These are phyloP conservation scores for Carposina sasakii DNA, from an alignment of 1,140 invertebrate species.

Conservation along the genomic window DNA sequence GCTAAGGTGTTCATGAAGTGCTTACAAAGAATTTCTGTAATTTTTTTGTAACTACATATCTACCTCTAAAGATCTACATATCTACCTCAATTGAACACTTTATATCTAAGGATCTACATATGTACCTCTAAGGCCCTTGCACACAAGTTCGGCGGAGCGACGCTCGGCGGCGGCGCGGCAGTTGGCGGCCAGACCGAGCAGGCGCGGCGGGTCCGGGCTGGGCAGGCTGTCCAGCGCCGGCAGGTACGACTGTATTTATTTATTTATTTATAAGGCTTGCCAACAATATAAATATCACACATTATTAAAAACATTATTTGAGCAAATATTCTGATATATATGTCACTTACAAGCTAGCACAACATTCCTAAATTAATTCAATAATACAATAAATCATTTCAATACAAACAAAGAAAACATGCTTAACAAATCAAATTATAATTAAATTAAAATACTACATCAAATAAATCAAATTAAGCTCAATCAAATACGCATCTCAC, in stretches of 20 bases:
- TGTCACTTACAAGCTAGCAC: background rate
- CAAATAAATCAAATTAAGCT: too few relatives aligned
- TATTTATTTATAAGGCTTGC: background rate
- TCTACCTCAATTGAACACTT: too few relatives aligned
- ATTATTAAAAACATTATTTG: background rate
- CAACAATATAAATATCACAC: background rate
- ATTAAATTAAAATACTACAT: too few relatives aligned
- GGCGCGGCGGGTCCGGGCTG: conserved; percentile 43
- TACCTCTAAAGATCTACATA: too few relatives aligned
- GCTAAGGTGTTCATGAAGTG: too few relatives aligned
- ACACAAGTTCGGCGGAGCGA: conserved; percentile 41
- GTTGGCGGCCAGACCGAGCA: conserved; percentile 51
- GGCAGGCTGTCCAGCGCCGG: conserved; percentile 40
- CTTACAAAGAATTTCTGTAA: too few relatives aligned
- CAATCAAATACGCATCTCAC: too few relatives aligned
- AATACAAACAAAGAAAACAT: too few relatives aligned
- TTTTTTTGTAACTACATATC: too few relatives aligned
- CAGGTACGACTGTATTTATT: conserved; percentile 46
- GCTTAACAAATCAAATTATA: too few relatives aligned
- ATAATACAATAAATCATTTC: too few relatives aligned
- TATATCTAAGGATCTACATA: background rate
- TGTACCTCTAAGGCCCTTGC: conserved; percentile 43
- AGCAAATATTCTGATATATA: background rate
- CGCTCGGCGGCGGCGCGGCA: conserved; percentile 52
- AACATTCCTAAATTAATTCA: background rate